Base-by-base conservation (phyloP, 2,113 vertebrate species). In the Zeus faber region DNA sequence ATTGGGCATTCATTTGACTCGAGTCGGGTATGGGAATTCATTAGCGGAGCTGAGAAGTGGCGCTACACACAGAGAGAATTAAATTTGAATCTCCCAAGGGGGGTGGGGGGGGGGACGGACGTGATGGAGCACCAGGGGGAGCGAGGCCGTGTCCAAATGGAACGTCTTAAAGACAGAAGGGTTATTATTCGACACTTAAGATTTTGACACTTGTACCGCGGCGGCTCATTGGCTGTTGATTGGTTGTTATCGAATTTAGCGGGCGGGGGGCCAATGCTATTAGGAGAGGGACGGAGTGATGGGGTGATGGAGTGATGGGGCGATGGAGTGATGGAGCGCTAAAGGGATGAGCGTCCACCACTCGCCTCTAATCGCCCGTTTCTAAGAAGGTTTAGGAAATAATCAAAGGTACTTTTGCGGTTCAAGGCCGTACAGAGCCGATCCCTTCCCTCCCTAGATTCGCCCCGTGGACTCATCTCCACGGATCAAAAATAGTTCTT, bases 1-100 rank as follows among this genome's bases (percentile, higher is more conserved):
- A 85, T 74, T 77, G 79, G 72, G 87, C 82, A 86, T 88, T 89
- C 77, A 82, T 87, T 81, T 85, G 79, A 85, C 87, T 87, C 82
- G 60, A 80, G 70, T 81, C 76, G 82, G 79, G 84, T 87, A 84
- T 82, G 80, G 77, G 84, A 87, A 88, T 81, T 89, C 81, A 86
- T 87, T 86, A 80, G 60, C 18, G 39, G 58, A n/a, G 64, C 67
- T 76, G 81, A 82, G 62, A n/a, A 81, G 82, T 82, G 76, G 56
- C 55, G 1, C 73, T 81, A 81, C 80, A 86, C 81, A 83, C 69
- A 67, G 33, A 46, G 76, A 62, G 83, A 85, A 87, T 86, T 85
- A 84, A 85, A 84, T 89, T 77, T 82, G 63, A 77, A 69, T 78
- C 70, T 82, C 79, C 81, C 59, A 52, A 72, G 80, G 81, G 37